Evolutionary conservation across 2,113 vertebrate genomes (phyloP).

Genomic region (Fulmarus glacialis): DNA sequence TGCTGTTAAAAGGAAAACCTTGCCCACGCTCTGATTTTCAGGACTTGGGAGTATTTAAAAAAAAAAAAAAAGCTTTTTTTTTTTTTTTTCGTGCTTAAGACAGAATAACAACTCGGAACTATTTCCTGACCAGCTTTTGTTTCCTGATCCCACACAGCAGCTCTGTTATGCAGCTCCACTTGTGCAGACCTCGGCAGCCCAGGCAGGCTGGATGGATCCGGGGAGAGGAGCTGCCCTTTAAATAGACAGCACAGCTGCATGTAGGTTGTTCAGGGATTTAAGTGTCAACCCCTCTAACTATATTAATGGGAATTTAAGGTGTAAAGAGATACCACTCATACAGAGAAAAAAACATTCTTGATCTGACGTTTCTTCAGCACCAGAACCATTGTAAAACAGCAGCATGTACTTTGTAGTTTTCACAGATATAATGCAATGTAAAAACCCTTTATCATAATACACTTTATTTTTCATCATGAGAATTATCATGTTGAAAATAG

Average conservation of each 20-base stretch:
- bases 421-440: background rate
- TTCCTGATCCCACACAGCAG: background rate
- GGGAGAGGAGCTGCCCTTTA: background rate
- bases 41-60: background rate
- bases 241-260: background rate
- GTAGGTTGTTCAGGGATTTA: background rate
- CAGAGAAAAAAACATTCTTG: background rate
- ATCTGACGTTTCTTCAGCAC: background rate
- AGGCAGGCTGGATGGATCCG: background rate
- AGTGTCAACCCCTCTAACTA: background rate
- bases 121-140: background rate
- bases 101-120: background rate
- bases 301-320: background rate
- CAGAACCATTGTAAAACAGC: background rate
- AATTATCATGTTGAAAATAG: background rate
- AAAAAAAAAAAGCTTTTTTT: background rate
- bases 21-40: background rate
- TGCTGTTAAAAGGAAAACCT: background rate
- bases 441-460: background rate
- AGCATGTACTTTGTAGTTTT: background rate
- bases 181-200: background rate
- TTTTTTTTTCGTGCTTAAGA: background rate
- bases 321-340: background rate
- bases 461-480: background rate
- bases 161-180: fast-evolving